These are phyloP conservation scores for Vanessa atalanta DNA, from an alignment of 1,140 invertebrate species.

Conservation along the genomic window DNA sequence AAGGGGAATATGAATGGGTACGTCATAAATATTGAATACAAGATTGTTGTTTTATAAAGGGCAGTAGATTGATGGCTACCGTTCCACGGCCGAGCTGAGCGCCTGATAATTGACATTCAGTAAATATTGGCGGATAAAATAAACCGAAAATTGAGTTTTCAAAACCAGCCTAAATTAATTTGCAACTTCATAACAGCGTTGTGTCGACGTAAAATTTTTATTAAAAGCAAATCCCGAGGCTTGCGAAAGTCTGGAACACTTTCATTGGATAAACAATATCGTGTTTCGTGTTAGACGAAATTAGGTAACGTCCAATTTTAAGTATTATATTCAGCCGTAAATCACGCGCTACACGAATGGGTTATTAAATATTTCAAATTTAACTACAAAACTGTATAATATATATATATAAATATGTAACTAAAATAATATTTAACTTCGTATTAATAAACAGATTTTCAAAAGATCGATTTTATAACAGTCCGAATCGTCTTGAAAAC, in stretches of 20 bases:
- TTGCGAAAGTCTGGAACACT: conserved; percentile 44
- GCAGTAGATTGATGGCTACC: conserved; percentile 22
- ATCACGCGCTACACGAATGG: conserved; percentile 20
- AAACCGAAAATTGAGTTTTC: conserved; percentile 75
- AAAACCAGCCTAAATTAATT: conserved; percentile 75
- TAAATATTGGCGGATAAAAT: conserved; percentile 77
- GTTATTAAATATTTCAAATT: conserved; percentile 19
- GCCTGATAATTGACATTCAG: conserved; percentile 73
- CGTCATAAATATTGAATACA: conserved; percentile 26
- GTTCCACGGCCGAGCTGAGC: conserved; percentile 20
- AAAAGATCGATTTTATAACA: too few species aligned
- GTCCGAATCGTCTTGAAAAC: too few species aligned
- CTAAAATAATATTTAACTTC: neutral
- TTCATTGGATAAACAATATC: conserved; percentile 43
- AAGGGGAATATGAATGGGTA: conserved; percentile 22
- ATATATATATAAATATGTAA: neutral
- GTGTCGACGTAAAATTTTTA: conserved; percentile 68
- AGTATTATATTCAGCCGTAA: conserved; percentile 17
- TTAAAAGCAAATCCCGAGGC: conserved; percentile 64
- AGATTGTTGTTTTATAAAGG: conserved; percentile 29
- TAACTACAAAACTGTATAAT: neutral
- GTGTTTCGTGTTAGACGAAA: conserved; percentile 33
- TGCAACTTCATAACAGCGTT: conserved; percentile 73
- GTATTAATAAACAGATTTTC: too few species aligned
- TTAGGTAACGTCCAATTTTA: conserved; percentile 35